Evolutionary conservation across 2,888 invertebrate genomes (phyloP).

Genomic region (Stenolophus ochropezus): DNA sequence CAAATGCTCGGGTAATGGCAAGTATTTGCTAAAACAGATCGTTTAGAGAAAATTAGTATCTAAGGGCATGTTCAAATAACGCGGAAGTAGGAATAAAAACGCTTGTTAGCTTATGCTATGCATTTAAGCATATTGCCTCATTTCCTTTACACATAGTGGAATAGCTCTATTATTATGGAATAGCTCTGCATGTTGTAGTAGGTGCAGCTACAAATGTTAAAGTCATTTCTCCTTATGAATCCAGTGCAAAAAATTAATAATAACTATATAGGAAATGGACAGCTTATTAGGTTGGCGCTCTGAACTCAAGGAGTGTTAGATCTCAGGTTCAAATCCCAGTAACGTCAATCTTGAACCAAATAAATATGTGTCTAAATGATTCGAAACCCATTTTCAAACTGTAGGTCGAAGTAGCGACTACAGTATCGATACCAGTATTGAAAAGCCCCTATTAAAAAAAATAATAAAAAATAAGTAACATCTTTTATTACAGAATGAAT

Average conservation of each 20-base stretch:
- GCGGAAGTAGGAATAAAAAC: slow-evolving; percentile 30
- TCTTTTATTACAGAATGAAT: too few species aligned
- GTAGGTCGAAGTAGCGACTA: too few species aligned
- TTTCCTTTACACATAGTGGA: background rate
- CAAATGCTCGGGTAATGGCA: slow-evolving; percentile 41
- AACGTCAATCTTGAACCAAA: too few species aligned
- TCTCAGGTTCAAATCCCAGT: too few species aligned
- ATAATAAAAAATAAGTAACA: too few species aligned
- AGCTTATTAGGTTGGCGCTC: too few species aligned
- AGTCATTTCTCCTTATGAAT: background rate
- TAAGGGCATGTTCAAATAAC: slow-evolving; percentile 43
- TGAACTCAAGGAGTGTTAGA: too few species aligned
- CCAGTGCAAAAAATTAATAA: background rate
- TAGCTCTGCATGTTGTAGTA: background rate
- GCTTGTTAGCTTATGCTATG: background rate
- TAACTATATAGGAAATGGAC: background rate
- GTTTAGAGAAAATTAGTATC: slow-evolving; percentile 41
- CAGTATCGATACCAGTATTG: too few species aligned
- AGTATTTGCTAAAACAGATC: slow-evolving; percentile 44
- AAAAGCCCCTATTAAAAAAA: too few species aligned
- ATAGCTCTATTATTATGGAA: slow-evolving; percentile 9
- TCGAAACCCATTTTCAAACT: too few species aligned
- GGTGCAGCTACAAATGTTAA: background rate
- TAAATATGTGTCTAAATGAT: too few species aligned
- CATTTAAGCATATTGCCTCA: slow-evolving; percentile 29